Base-by-base conservation (phyloP, 2,797 vertebrate species). In the Poecilia gillii region DNA sequence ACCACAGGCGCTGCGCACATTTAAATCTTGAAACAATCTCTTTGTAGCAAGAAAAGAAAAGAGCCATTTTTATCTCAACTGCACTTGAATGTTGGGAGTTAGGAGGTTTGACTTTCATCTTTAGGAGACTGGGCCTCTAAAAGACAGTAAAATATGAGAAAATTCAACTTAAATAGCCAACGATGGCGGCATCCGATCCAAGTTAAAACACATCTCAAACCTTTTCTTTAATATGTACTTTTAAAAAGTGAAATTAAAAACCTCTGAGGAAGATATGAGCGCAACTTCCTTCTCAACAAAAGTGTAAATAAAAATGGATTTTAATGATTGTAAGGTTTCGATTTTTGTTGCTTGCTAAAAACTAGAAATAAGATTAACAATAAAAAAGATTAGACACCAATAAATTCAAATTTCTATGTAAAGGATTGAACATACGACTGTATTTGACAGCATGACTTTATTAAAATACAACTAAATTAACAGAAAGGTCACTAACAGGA, bases 21-120 rank as follows among this genome's bases (percentile, higher is more conserved):
- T 73, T 81, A 81, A 77, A 81, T 72, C 59, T 28, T 33, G 14
- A 64, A 77, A 79, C 1, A 71, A 33, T 41, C 74, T 79, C 39
- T n/a, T 43, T 79, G 80, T 68, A 80, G 73, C 33, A 79, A 28
- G 57, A 81, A 53, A 73, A 20, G 25, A 0, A 1, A 77, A 72
- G 75, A 45, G 25, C 25, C 39, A n/a, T n/a, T 46, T 45, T 71
- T 71, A 71, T 71, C n/a, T 71, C 13, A 45, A 71, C 41, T 8
- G 25, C 3, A 18, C 41, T 71, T 46, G 41, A 70, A 31, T 1
- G 43, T 13, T 33, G 1, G n/a, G 16, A 14, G 43, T 46, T 28
- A 18, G 13, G 25, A 71, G n/a, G 23, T 68, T 68, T 45, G 28
- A 28, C 41, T 28, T 71, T 71, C 12, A 46, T 45, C 41, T 45